These are phyloP conservation scores for Siphlonurus alternatus DNA, from an alignment of 2,888 invertebrate species.

Conservation along the genomic window DNA sequence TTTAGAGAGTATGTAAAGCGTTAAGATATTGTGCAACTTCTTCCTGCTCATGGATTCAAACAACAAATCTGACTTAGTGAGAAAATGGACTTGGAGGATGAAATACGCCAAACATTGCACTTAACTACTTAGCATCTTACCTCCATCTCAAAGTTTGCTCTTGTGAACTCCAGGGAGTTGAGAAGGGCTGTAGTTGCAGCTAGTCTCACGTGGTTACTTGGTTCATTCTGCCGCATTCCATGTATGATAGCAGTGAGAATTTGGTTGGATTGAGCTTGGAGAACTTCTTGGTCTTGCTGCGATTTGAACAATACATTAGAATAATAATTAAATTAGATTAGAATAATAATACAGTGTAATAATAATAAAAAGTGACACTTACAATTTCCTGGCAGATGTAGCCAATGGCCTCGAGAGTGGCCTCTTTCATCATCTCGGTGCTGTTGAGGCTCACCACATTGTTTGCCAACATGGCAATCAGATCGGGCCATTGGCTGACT, in stretches of 20 bases:
- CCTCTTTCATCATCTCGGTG: constrained; percentile 89
- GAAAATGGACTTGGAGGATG: background rate
- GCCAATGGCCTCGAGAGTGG: constrained; percentile 94
- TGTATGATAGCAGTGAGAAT: constrained; percentile 98
- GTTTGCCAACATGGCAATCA: constrained; percentile 71
- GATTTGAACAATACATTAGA: constrained; percentile 1
- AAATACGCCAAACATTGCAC: background rate
- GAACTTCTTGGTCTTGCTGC: constrained; percentile 59
- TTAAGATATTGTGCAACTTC: too few relatives aligned
- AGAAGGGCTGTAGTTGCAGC: constrained; percentile 93
- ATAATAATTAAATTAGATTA: background rate
- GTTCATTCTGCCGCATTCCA: constrained; percentile 91
- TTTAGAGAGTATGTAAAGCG: too few relatives aligned
- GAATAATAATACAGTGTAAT: background rate
- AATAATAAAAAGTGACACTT: constrained; percentile 17
- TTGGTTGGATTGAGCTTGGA: constrained; percentile 83
- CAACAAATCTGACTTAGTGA: background rate
- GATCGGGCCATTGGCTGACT: constrained; percentile 77
- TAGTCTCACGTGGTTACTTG: constrained; percentile 81
- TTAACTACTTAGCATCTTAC: constrained; percentile 23
- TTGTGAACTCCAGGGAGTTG: constrained; percentile 96
- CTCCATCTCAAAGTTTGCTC: constrained; percentile 95
- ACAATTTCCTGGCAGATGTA: constrained; percentile 97
- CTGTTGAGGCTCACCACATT: constrained; percentile 78
- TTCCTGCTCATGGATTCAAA: too few relatives aligned